Conservation (phyloP, 2,797 vertebrate species). For the Notoglanidium macrostoma region DNA sequence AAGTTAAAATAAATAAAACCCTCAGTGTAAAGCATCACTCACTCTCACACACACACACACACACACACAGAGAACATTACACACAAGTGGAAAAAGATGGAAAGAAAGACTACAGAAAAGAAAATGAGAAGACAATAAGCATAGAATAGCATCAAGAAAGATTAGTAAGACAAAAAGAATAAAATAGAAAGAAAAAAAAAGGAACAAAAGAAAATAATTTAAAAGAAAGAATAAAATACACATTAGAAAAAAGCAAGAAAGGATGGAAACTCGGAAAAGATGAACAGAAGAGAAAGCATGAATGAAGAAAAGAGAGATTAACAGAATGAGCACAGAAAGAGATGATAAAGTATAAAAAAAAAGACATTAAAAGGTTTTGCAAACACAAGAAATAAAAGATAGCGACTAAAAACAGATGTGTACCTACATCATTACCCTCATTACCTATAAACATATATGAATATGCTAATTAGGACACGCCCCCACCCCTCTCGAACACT, state of each 20-base stretch:
- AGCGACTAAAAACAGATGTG: rapidly evolving
- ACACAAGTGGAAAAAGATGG: background rate
- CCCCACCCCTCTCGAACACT: background rate
- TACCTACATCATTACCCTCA: background rate
- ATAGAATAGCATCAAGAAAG: too few relatives aligned
- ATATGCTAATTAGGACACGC: background rate
- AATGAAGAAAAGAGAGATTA: background rate
- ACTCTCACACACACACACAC: conserved; percentile 11
- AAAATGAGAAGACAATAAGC: too few relatives aligned
- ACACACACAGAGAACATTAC: background rate
- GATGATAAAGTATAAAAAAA: background rate
- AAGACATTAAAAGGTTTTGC: background rate
- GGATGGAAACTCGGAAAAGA: background rate
- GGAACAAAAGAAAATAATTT: background rate
- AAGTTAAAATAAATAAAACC: background rate
- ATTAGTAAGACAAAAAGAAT: too few relatives aligned
- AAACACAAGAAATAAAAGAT: background rate
- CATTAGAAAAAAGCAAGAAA: too few relatives aligned
- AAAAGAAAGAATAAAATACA: background rate
- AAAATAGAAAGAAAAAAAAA: background rate
- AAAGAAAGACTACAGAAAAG: background rate
- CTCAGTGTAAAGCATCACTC: background rate
- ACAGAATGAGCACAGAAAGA: background rate
- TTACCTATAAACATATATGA: background rate
- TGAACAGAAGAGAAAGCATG: too few relatives aligned